A percentile compares a stretch with the other conserved stretches of the same genome.
phyloP scores from a whole-genome alignment of 2,888 invertebrate genomes.

The Caenorhabditis virilis region DNA sequence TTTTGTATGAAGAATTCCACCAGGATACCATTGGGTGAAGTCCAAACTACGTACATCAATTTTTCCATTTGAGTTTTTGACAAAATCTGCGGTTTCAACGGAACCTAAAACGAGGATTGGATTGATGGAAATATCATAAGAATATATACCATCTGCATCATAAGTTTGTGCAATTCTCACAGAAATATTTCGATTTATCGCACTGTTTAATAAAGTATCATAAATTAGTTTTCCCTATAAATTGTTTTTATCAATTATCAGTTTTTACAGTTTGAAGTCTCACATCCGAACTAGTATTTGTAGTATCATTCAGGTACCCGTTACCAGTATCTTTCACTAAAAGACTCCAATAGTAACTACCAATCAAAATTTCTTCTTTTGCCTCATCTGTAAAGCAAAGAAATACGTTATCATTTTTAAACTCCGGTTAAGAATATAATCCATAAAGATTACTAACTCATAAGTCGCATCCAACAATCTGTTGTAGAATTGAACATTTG shows the following conservation, averaged over 20 bases:
- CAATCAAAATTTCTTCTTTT: slow-evolving; percentile 82
- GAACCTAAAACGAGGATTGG: slow-evolving; percentile 24
- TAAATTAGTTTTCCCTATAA: slow-evolving; percentile 55
- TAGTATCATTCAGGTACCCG: slow-evolving; percentile 34
- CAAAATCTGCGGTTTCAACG: slow-evolving; percentile 43
- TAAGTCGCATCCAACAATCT: slow-evolving; percentile 51
- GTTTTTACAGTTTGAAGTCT: no score
- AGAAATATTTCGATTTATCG: slow-evolving; percentile 45
- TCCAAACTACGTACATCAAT: slow-evolving; percentile 55
- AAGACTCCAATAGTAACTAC: slow-evolving; percentile 91
- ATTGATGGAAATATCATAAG: slow-evolving; percentile 2
- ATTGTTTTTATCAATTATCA: no score
- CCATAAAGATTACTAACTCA: slow-evolving; percentile 44
- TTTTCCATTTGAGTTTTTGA: slow-evolving; percentile 41
- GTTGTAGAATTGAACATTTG: slow-evolving; percentile 41
- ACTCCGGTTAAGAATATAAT: no score
- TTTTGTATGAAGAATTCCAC: slow-evolving; percentile 70
- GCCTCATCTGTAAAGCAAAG: slow-evolving; percentile 73
- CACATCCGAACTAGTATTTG: slow-evolving; percentile 21
- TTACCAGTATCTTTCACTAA: slow-evolving; percentile 76
- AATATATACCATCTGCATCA: slow-evolving; percentile 26
- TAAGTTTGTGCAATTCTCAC: slow-evolving; percentile 57
- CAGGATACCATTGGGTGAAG: slow-evolving; percentile 55
- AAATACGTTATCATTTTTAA: no score
- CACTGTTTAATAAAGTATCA: slow-evolving; percentile 50